These are phyloP conservation scores for Chironomus tentans DNA, from an alignment of 2,888 invertebrate genomes.

Conservation along the genomic window DNA sequence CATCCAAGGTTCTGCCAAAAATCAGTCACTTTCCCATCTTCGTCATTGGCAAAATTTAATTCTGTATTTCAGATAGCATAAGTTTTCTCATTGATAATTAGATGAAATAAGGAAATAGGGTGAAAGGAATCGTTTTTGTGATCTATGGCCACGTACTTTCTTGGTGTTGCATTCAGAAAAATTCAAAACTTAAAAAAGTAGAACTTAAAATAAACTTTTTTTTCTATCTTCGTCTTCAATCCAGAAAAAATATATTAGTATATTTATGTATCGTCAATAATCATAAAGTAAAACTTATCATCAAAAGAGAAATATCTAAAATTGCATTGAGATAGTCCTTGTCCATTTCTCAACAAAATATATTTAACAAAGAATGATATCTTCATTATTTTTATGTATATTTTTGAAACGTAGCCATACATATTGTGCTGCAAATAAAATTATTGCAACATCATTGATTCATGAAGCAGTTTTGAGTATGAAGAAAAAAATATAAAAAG, in stretches of 20 bases:
- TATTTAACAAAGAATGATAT: conserved; percentile 11
- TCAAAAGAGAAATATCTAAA: neutral
- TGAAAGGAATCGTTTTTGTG: neutral
- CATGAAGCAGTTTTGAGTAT: neutral
- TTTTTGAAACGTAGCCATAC: conserved; percentile 18
- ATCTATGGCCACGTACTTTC: conserved; percentile 23
- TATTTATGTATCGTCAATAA: too few relatives aligned
- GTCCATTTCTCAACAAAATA: conserved; percentile 28
- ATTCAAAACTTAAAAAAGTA: neutral
- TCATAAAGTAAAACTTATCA: too few relatives aligned
- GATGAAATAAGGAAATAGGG: neutral
- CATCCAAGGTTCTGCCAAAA: too few relatives aligned
- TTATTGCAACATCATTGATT: neutral
- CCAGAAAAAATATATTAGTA: too few relatives aligned
- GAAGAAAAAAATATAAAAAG: neutral
- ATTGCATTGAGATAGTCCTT: conserved; percentile 28
- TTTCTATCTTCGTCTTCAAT: neutral
- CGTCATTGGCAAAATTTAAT: neutral
- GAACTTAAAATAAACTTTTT: neutral
- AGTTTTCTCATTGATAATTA: neutral
- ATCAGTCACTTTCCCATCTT: too few relatives aligned
- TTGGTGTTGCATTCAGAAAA: neutral
- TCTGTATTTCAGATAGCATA: neutral
- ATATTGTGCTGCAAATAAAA: neutral
- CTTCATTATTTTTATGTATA: neutral